Base-by-base conservation (phyloP, 2,113 vertebrate species). In the Pungitius pungitius region DNA sequence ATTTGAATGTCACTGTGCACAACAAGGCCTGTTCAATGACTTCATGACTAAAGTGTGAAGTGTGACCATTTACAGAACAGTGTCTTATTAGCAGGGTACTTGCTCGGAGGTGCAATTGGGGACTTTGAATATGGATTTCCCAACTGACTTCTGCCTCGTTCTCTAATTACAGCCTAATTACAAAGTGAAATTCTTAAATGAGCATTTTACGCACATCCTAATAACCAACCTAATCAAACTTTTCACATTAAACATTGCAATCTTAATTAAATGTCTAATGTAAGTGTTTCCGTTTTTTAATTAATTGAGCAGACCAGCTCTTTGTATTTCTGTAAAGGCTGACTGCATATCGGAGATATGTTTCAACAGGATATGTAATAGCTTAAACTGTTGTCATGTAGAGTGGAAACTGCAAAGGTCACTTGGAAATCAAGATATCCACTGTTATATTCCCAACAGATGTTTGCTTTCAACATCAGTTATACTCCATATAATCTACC, bases 91-190 rank as follows among this genome's bases (percentile, higher is more conserved):
- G 68, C 73, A 87, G 75, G 47, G 70, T 69, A 70, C 86, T 91
- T 80, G 85, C 76, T 83, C 60, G 70, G 79, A 73, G 75, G 72
- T 43, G 73, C 35, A 52, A 74, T 74, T 73, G 84, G 33, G 72
- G 26, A 73, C 77, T 81, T 83, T 73, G 74, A 92, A 88, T 80
- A 82, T 80, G 55, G 47, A 87, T 92, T 91, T 91, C 90, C 90
- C 91, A 91, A 58, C 80, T 91, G 90, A 90, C 68, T 81, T 89
- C 69, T 77, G 60, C 52, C 77, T 90, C 79, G 82, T 88, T 90
- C 76, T 75, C 67, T 84, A 83, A 91, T 91, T 90, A 83, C 67
- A 73, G 22, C 68, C 80, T 90, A 80, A 92, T 93, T 92, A 90
- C 71, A 81, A 87, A 91, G 76, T 88, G 64, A 88, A 89, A 89